Conservation (phyloP, 2,888 invertebrate species). For the Ennomos fuscantarius region DNA sequence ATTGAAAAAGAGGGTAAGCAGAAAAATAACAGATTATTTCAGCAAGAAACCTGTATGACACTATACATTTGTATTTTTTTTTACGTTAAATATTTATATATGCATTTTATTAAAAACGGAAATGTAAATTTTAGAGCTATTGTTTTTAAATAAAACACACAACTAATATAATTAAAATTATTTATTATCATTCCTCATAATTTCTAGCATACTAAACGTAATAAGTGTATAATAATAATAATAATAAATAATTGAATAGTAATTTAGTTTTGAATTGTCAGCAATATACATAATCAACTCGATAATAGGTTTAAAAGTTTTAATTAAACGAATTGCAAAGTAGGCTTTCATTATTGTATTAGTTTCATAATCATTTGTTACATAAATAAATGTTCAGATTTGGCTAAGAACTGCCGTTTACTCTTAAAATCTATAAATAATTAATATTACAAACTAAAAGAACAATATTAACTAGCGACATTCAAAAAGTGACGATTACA, state of each 20-base stretch:
- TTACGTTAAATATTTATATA: constrained; percentile 16
- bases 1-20: constrained; percentile 63
- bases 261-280: constrained; percentile 83
- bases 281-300: constrained; percentile 80
- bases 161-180: constrained; percentile 86
- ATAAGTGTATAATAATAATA: constrained; percentile 86
- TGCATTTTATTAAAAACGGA: constrained; percentile 1
- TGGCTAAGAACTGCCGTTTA: constrained; percentile 46
- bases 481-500: constrained; percentile 69
- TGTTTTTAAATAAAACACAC: constrained; percentile 62
- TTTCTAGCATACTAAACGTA: constrained; percentile 86
- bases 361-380: constrained; percentile 69
- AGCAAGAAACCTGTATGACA: constrained; percentile 61
- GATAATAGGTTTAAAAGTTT: constrained; percentile 73
- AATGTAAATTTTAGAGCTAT: background rate
- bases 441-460: constrained; percentile 54
- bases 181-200: constrained; percentile 86
- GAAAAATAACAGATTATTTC: constrained; percentile 78
- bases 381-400: constrained; percentile 61
- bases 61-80: constrained; percentile 10
- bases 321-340: constrained; percentile 76
- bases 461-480: constrained; percentile 72
- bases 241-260: constrained; percentile 85
- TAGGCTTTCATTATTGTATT: constrained; percentile 81
- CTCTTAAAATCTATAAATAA: constrained; percentile 52